Percentiles rank a stretch among this genome's conserved stretches.
Conservation (phyloP, 2,888 invertebrate genomes). For the Cerceris ruficornis region DNA sequence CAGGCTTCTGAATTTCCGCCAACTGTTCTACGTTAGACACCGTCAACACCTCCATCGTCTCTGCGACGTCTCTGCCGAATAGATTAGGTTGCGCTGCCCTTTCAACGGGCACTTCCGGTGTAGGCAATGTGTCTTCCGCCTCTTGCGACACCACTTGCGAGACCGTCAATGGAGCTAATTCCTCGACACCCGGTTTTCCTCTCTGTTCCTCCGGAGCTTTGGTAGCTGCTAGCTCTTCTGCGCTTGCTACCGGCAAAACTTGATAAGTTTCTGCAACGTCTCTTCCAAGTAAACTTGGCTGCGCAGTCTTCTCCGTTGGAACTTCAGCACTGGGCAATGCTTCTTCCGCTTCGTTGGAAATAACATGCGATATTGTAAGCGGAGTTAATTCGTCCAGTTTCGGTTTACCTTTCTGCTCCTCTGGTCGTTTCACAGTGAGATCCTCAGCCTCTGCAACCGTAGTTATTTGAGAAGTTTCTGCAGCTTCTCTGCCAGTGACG, state of each 20-base stretch:
- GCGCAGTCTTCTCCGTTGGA: slow-evolving; percentile 77
- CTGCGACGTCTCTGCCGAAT: slow-evolving; percentile 77
- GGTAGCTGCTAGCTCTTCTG: slow-evolving; percentile 70
- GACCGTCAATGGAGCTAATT: slow-evolving; percentile 68
- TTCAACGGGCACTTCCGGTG: slow-evolving; percentile 68
- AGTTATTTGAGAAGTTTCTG: slow-evolving; percentile 71
- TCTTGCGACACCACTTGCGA: slow-evolving; percentile 74
- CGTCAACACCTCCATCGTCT: slow-evolving; percentile 77
- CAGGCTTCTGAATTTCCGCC: slow-evolving; percentile 55
- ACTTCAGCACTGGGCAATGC: slow-evolving; percentile 49
- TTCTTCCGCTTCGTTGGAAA: slow-evolving; percentile 67
- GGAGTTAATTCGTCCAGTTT: slow-evolving; percentile 70
- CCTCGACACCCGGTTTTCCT: slow-evolving; percentile 69
- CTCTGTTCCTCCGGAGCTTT: slow-evolving; percentile 70
- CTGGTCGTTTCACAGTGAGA: slow-evolving; percentile 51
- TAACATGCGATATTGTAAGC: slow-evolving; percentile 67
- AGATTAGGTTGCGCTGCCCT: slow-evolving; percentile 73
- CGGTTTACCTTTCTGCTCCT: slow-evolving; percentile 69
- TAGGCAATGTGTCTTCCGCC: slow-evolving; percentile 61
- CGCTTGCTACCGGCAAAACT: slow-evolving; percentile 65
- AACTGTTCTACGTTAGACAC: slow-evolving; percentile 69
- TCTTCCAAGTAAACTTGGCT: slow-evolving; percentile 76
- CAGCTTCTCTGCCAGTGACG: slow-evolving; percentile 74
- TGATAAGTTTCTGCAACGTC: slow-evolving; percentile 73
- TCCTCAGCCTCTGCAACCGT: slow-evolving; percentile 65